Evolutionary conservation across 2,797 vertebrate genomes (phyloP).

Genomic region (Tinamus major): DNA sequence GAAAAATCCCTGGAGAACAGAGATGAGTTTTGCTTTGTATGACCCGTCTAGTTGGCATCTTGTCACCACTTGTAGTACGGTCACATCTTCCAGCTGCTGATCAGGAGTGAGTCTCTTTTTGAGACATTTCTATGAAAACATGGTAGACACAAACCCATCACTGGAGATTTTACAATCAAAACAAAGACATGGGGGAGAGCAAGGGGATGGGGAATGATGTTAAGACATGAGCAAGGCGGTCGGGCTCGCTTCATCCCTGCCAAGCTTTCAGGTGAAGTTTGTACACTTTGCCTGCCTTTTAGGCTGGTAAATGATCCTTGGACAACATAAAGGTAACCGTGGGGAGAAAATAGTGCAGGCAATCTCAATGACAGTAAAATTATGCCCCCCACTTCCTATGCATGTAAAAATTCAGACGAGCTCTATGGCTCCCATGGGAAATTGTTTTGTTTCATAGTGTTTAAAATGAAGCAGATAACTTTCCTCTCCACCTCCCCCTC

Average conservation of each 20-base stretch:
- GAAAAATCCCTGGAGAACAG: not conserved
- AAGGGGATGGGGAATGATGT: not conserved
- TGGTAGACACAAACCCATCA: not conserved
- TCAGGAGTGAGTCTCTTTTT: not conserved
- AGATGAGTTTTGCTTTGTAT: not conserved
- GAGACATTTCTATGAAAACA: not conserved
- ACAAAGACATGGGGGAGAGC: not conserved
- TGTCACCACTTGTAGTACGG: accelerated
- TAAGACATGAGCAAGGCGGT: not conserved
- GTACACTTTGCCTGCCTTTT: not conserved
- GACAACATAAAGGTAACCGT: not conserved
- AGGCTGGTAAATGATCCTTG: not conserved
- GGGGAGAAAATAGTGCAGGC: not conserved
- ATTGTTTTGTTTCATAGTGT: not conserved
- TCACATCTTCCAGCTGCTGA: not conserved
- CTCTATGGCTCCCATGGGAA: not conserved
- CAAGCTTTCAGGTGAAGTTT: not conserved
- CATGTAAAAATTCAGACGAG: not conserved
- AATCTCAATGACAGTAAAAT: not conserved
- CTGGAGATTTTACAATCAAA: not conserved
- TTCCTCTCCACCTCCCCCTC: not conserved
- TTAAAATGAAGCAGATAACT: constrained; percentile 18
- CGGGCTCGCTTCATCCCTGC: not conserved
- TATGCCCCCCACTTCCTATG: not conserved
- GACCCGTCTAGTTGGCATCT: not conserved